Conservation (phyloP, 2,888 invertebrate genomes). For the Crioceris asparagi region DNA sequence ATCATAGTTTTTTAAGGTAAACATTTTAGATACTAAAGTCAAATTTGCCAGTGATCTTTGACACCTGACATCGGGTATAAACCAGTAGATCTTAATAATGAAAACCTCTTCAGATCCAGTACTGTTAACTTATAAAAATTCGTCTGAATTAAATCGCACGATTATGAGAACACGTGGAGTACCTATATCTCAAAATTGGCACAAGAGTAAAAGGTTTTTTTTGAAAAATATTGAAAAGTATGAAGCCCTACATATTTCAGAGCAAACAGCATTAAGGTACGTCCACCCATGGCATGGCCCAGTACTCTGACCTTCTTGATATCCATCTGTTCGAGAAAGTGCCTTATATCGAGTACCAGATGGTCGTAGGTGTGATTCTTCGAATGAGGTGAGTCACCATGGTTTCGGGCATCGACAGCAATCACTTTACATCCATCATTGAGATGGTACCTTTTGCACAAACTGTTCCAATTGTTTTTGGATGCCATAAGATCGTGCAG, state of each 20-base stretch:
- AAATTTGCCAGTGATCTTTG: too few relatives aligned
- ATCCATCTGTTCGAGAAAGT: conserved; percentile 51
- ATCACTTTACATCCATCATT: conserved; percentile 60
- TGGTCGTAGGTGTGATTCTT: conserved; percentile 60
- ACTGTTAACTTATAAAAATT: too few relatives aligned
- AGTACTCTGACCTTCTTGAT: conserved; percentile 57
- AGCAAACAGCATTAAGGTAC: conserved; percentile 76
- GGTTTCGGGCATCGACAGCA: conserved; percentile 84
- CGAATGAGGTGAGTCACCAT: conserved; percentile 85
- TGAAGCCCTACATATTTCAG: conserved; percentile 49
- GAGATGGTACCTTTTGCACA: conserved; percentile 50
- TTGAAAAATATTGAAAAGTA: neutral
- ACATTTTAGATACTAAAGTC: too few relatives aligned
- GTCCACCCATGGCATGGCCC: conserved; percentile 96
- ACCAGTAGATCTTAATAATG: too few relatives aligned
- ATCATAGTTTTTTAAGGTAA: too few relatives aligned
- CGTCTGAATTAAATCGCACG: too few relatives aligned
- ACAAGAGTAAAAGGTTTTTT: too few relatives aligned
- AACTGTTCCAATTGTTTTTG: conserved; percentile 76
- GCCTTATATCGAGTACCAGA: conserved; percentile 63
- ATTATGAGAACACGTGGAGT: too few relatives aligned
- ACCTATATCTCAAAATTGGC: too few relatives aligned
- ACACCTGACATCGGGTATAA: too few relatives aligned
- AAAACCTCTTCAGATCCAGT: too few relatives aligned
- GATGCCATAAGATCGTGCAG: conserved; percentile 82